These are phyloP conservation scores for Myotis findleyi DNA, from an alignment of 2,797 vertebrate genomes.

Conservation along the genomic window DNA sequence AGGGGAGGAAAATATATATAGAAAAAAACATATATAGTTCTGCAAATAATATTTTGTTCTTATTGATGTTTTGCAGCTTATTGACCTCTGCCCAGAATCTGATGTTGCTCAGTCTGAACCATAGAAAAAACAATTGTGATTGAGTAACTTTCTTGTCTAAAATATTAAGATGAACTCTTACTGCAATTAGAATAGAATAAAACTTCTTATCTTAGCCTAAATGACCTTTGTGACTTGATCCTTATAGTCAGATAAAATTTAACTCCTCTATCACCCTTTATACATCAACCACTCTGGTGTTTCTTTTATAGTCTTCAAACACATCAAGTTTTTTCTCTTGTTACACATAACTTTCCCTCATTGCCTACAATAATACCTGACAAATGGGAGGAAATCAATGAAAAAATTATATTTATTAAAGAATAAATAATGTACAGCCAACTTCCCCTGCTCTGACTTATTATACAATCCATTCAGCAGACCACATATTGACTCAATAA, in stretches of 20 bases:
- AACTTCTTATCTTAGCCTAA: neutral
- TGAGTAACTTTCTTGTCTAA: neutral
- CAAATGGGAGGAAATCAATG: neutral
- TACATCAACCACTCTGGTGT: neutral
- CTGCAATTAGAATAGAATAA: neutral
- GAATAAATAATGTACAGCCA: neutral
- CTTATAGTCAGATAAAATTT: neutral
- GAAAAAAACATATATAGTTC: neutral
- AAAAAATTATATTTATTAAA: conserved; percentile 7
- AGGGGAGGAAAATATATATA: neutral
- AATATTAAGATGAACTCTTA: neutral
- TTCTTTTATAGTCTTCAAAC: conserved; percentile 3
- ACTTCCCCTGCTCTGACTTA: neutral
- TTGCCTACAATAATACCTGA: neutral
- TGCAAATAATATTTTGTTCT: neutral
- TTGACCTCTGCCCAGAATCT: neutral
- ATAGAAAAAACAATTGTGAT: neutral
- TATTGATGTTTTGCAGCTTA: neutral
- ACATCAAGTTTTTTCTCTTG: neutral
- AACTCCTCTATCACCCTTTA: neutral
- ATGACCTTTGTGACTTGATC: neutral
- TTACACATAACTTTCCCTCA: neutral
- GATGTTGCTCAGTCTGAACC: neutral
- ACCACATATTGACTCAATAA: conserved; percentile 27
- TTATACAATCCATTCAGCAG: neutral